A percentile compares a stretch with the other conserved stretches of the same genome.
Evolutionary conservation across 2,797 vertebrate genomes (phyloP).

Genomic region (Columba guinea): DNA sequence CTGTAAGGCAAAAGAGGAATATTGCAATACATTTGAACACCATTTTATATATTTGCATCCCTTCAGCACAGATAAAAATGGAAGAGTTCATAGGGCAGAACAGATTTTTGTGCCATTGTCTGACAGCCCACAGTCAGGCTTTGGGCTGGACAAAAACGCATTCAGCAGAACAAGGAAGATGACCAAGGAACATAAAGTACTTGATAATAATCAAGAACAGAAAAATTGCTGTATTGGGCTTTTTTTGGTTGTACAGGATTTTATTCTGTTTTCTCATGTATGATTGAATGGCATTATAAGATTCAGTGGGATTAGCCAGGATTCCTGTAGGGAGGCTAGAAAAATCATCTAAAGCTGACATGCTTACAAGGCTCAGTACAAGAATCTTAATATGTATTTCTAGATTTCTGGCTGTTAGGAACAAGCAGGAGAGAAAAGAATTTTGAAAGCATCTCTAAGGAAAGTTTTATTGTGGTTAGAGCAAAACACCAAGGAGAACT

Average conservation of each 20-base stretch:
- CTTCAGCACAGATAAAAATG: background rate
- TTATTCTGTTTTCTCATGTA: constrained; percentile 20
- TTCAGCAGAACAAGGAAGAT: background rate
- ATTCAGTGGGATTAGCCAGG: constrained; percentile 52
- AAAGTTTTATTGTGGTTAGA: background rate
- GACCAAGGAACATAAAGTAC: background rate
- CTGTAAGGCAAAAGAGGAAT: background rate
- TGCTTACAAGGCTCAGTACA: constrained; percentile 34
- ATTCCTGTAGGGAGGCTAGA: constrained; percentile 30
- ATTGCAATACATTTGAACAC: background rate
- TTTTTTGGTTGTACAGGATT: background rate
- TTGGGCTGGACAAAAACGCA: background rate
- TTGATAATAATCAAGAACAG: background rate
- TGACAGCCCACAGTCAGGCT: background rate
- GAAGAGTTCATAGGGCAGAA: background rate
- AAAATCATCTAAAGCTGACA: constrained; percentile 55
- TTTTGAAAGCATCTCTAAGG: constrained; percentile 14
- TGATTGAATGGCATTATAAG: constrained; percentile 38
- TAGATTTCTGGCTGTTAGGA: background rate
- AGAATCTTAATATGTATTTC: constrained; percentile 44
- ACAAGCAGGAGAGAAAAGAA: background rate
- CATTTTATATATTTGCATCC: background rate
- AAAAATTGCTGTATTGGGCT: background rate
- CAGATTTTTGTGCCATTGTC: accelerated
- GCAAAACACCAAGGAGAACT: background rate